phyloP scores from a whole-genome alignment of 2,113 vertebrate species.

The Cyanistes caeruleus region DNA sequence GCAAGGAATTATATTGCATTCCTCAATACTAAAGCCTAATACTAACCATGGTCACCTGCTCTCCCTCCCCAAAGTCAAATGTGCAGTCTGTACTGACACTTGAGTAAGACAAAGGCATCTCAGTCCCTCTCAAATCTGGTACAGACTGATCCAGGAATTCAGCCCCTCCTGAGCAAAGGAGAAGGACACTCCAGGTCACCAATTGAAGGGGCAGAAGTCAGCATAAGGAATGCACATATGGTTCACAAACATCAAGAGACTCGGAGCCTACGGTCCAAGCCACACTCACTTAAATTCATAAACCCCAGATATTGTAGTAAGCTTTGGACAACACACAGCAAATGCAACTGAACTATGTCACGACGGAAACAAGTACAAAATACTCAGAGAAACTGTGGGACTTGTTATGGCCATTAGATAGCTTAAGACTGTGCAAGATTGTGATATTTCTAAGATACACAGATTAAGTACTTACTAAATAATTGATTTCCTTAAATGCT shows the following conservation, averaged over 20 bases:
- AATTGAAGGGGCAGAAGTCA: not conserved
- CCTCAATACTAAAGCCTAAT: not conserved
- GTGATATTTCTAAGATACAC: not conserved
- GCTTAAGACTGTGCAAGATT: not conserved
- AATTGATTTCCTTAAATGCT: not conserved
- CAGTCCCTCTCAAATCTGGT: not conserved
- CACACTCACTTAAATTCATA: not conserved
- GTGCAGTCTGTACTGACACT: not conserved
- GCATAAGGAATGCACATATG: fast-evolving
- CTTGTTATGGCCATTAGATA: not conserved
- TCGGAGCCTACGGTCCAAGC: not conserved
- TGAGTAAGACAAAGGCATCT: not conserved
- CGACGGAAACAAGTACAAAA: not conserved
- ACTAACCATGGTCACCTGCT: not conserved
- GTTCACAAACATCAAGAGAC: not conserved
- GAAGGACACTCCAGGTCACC: not conserved
- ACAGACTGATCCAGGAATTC: not conserved
- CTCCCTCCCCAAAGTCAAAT: not conserved
- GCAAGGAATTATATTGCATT: not conserved
- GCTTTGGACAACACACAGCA: not conserved
- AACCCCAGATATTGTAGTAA: not conserved
- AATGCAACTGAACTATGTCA: not conserved
- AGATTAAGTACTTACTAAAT: not conserved
- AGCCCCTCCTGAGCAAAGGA: not conserved
- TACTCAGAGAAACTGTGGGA: not conserved